Evolutionary conservation across 2,888 invertebrate genomes (phyloP), one percentile per base, ranked within the genome.

Genomic region (Osedax fenrisi): DNA sequence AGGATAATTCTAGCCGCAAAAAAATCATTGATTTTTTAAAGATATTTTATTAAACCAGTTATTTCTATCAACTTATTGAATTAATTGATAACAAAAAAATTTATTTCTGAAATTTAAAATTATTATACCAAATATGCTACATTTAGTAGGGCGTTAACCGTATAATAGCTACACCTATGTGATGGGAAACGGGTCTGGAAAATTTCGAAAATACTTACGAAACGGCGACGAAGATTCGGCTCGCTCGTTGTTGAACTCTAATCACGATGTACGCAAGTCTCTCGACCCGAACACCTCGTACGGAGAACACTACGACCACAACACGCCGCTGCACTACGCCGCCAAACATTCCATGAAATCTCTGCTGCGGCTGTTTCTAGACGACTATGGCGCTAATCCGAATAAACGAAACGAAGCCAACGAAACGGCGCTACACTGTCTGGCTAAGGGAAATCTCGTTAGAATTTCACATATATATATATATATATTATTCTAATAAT

Each of bases 181-280:
- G n/a, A 89, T 89, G 89, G 89, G 89, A 77, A 89, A 88, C 82
- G 86, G 88, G 67, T 88, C 88, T 56, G 89, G 89, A 27, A 89
- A 89, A 83, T 89, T 89, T 82, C 88, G 89, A 79, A 89, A 89
- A 80, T 88, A 89, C 82, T 85, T 89, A 72, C 88, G 89, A 81
- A 88, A 88, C 85, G 89, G 89, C 27, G 89, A 89, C 82, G 89
- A 89, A 82, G 89, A 88, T 81, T 89, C 89, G 72, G 89, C 89
- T 22, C 87, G 89, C 86, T 88, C 89, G 81, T 84, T 87, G 78
- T 89, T 88, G 81, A 88, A 89, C 81, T 87, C 87, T 82, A 82
- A 87, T 81, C 87, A 88, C 26, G 89, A 89, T 80, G 83, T 89
- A 77, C 85, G 88, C 76, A 88, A 88, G 80, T 88, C 86, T 77